Evolutionary conservation across 1,140 invertebrate species (phyloP), one percentile per base, ranked within the genome.

Genomic region (Rhyzopertha dominica): DNA sequence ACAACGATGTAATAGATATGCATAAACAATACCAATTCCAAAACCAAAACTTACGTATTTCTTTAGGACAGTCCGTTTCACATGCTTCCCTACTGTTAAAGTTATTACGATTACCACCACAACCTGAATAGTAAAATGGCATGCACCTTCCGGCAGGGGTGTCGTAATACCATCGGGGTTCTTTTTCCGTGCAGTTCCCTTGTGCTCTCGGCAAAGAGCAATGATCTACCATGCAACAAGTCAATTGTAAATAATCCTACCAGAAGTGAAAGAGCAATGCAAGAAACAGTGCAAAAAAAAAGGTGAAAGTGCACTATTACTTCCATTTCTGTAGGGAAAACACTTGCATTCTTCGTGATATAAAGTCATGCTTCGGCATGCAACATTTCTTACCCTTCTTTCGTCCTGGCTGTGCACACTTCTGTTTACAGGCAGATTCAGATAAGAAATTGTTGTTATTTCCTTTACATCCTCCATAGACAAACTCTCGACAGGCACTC

Each of bases 41-140:
- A 22, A 25, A 29, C 9, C 14, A 5, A 26, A 41, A 73, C 84
- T 86, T 77, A 90, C 87, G 82, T 55, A 84, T 78, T 62, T 79
- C 77, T 38, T 80, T 72, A 26, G 90, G 87, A 71, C 93, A 96
- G 58, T 80, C 75, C 39, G 75, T 67, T 59, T 85, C 81, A 68
- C 94, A 97, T 65, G 79, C 77, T 49, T 81, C 77, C 67, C 81
- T 76, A 62, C 76, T 79, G 28, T 76, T 74, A 77, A 91, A 97
- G 62, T 84, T 84, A 75, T 95, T 95, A 59, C 74, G 77, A 74
- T 95, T 97, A 48, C 90, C 92, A 54, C 81, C 82, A 72, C 90
- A 95, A 50, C 93, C 93, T 45, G 82, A 83, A 74, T 90, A 97
- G 78, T 93, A 93, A 77, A 98, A 98, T 30, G 90, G 89, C 74